These are phyloP conservation scores for Catostylus mosaicus DNA, from an alignment of 30 jellyfish, hydroid and myxozoan genomes.

Conservation along the genomic window DNA sequence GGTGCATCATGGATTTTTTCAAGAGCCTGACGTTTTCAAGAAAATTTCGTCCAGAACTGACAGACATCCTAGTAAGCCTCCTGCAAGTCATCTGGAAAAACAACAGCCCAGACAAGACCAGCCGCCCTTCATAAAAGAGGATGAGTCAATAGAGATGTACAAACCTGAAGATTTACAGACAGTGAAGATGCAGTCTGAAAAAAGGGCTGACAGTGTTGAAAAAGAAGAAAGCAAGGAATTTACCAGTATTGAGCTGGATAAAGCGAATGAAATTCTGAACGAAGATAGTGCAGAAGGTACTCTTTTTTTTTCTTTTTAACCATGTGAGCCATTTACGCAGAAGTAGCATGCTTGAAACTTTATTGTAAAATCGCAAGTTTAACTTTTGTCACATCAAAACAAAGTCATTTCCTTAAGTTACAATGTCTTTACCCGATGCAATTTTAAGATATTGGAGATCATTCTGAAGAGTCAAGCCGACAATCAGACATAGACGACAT, in stretches of 20 bases:
- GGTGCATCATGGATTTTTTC: slow-evolving; percentile 52
- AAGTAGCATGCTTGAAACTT: too few relatives aligned
- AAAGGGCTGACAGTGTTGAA: neutral
- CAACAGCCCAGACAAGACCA: neutral
- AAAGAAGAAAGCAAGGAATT: neutral
- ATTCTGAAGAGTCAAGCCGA: neutral
- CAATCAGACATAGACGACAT: neutral
- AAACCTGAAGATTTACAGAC: neutral
- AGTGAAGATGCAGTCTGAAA: neutral
- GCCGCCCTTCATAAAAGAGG: neutral
- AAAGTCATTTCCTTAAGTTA: neutral
- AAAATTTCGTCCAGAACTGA: neutral
- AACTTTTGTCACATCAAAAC: neutral
- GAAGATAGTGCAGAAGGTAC: neutral
- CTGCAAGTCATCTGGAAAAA: neutral
- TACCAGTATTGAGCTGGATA: neutral
- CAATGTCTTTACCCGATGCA: neutral
- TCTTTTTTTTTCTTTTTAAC: too few relatives aligned
- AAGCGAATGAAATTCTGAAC: neutral
- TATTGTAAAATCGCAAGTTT: too few relatives aligned
- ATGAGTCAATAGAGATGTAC: neutral
- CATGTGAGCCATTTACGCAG: too few relatives aligned
- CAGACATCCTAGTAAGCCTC: neutral
- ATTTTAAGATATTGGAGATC: neutral
- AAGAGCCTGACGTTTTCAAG: slow-evolving; percentile 35